Evolutionary conservation across 2,888 invertebrate species (phyloP).

Genomic region (Platycheirus albimanus): DNA sequence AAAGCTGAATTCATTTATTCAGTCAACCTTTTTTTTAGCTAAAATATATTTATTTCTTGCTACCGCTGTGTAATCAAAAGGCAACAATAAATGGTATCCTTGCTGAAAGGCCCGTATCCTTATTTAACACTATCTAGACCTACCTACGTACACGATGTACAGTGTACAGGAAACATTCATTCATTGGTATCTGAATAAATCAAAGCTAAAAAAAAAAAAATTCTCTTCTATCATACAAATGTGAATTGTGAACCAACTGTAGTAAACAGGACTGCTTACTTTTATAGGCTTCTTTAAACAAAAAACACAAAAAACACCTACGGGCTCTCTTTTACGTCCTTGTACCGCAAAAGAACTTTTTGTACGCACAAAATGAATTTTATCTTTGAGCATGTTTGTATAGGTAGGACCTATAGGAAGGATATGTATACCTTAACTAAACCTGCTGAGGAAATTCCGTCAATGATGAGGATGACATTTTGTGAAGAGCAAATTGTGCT

Average conservation of each 20-base stretch:
- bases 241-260: not conserved
- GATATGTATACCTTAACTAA: no score
- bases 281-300: constrained; percentile 5
- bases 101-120: constrained; percentile 7
- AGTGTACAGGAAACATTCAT: not conserved
- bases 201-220: not conserved
- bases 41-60: not conserved
- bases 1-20: no score
- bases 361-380: constrained; percentile 43
- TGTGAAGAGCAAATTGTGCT: constrained; percentile 33
- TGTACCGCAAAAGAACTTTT: constrained; percentile 5
- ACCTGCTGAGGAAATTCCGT: constrained; percentile 51
- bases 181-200: constrained; percentile 4
- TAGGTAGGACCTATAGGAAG: not conserved
- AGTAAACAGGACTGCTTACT: not conserved
- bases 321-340: constrained; percentile 24
- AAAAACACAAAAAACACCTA: constrained; percentile 44
- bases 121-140: not conserved
- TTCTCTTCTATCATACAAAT: not conserved
- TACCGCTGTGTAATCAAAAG: constrained; percentile 21
- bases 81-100: constrained; percentile 20
- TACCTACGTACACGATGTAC: not conserved
- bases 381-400: not conserved
- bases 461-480: constrained; percentile 40
- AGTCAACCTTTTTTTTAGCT: no score